Evolutionary conservation across 1,140 invertebrate genomes (phyloP).

Genomic region (Rhopalosiphum maidis): DNA sequence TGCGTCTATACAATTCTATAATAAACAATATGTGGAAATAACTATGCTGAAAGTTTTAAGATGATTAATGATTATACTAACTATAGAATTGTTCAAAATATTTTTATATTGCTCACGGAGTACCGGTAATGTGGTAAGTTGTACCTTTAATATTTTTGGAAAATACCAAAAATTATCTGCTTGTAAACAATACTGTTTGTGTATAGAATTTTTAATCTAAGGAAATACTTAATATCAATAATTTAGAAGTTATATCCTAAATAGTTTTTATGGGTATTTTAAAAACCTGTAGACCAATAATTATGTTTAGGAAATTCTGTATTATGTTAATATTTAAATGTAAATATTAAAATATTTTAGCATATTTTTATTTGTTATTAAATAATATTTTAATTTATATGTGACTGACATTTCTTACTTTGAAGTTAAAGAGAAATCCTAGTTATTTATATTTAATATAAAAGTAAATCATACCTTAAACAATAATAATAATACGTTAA

Average conservation of each 20-base stretch:
- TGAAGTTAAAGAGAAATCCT: neutral
- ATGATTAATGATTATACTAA: too few relatives aligned
- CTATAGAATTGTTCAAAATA: neutral
- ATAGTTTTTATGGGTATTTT: neutral
- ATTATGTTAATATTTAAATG: neutral
- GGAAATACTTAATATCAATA: neutral
- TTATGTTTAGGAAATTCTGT: neutral
- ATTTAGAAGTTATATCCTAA: neutral
- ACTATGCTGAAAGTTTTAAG: neutral
- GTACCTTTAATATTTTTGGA: neutral
- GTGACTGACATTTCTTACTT: neutral
- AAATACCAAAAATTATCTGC: neutral
- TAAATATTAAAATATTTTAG: too few relatives aligned
- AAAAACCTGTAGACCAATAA: neutral
- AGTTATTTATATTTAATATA: neutral
- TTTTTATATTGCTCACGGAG: neutral
- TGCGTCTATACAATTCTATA: neutral
- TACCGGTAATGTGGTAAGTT: neutral
- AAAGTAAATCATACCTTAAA: neutral
- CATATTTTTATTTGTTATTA: too few relatives aligned
- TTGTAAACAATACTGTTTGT: neutral
- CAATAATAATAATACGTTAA: neutral
- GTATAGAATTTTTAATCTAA: neutral
- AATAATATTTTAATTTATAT: neutral
- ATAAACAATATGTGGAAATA: neutral